Evolutionary conservation across 2,113 vertebrate species (phyloP).

Genomic region (Nesoenas mayeri): DNA sequence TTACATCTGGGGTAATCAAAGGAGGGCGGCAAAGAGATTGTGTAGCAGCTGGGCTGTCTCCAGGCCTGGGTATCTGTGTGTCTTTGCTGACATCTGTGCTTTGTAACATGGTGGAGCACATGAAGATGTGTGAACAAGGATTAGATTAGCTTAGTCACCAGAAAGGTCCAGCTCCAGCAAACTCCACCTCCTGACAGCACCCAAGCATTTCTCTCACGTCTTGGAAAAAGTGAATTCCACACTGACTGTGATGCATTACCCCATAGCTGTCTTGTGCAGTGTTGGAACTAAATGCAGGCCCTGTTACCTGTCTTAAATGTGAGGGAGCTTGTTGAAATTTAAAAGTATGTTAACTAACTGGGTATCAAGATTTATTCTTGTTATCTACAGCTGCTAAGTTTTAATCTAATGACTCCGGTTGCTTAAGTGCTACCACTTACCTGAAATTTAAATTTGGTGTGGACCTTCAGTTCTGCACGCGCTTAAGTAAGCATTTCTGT

Average conservation of each 20-base stretch:
- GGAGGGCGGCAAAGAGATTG: fast-evolving
- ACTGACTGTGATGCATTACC: neutral
- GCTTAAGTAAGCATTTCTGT: neutral
- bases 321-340: neutral
- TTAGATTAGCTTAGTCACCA: neutral
- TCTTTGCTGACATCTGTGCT: neutral
- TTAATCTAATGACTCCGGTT: neutral
- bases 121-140: neutral
- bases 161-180: neutral
- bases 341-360: neutral
- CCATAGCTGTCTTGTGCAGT: neutral
- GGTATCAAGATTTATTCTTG: neutral
- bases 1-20: neutral
- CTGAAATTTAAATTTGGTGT: neutral
- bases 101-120: fast-evolving
- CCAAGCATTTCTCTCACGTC: neutral
- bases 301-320: neutral
- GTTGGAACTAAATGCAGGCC: neutral
- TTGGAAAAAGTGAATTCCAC: neutral
- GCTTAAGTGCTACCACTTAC: neutral
- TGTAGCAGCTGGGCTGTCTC: neutral
- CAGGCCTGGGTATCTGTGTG: neutral
- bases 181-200: neutral
- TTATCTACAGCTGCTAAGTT: neutral
- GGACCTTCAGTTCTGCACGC: fast-evolving